Conservation (phyloP, 2,113 vertebrate genomes). For the Talpa occidentalis region DNA sequence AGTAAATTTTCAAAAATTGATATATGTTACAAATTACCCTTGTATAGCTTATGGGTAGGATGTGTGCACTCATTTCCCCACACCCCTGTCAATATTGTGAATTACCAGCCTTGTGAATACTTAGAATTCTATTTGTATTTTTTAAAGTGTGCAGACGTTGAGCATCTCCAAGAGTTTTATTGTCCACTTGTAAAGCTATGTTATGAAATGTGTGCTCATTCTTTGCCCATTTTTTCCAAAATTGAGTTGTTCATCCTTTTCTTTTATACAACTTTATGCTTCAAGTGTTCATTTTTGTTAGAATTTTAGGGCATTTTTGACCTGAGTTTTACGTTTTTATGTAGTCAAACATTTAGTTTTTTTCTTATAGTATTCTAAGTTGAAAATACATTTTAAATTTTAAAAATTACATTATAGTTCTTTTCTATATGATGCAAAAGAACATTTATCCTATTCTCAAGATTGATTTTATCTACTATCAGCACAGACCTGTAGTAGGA, state of each 20-base stretch:
- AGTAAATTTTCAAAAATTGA: background rate
- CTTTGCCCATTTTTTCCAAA: slow-evolving; percentile 4
- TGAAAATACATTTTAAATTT: slow-evolving; percentile 58
- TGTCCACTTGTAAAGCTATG: slow-evolving; percentile 25
- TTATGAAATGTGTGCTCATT: slow-evolving; percentile 22
- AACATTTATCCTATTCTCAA: background rate
- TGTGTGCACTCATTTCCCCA: background rate
- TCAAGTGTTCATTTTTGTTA: slow-evolving; percentile 42
- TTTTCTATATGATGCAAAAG: background rate
- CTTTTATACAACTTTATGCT: background rate
- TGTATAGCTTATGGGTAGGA: background rate
- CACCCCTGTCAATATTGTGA: background rate
- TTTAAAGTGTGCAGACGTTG: slow-evolving; percentile 24
- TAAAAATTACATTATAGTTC: background rate
- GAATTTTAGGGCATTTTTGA: slow-evolving; percentile 46
- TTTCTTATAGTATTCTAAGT: background rate
- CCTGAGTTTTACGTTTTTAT: slow-evolving; percentile 9
- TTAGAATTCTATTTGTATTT: background rate
- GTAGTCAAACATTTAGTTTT: background rate
- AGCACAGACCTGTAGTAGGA: background rate
- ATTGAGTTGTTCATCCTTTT: background rate
- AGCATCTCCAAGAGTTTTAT: background rate
- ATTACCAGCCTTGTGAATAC: background rate
- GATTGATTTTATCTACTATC: background rate
- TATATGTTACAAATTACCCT: background rate